Conservation (phyloP, 2,113 vertebrate genomes). For the Podarcis muralis region DNA sequence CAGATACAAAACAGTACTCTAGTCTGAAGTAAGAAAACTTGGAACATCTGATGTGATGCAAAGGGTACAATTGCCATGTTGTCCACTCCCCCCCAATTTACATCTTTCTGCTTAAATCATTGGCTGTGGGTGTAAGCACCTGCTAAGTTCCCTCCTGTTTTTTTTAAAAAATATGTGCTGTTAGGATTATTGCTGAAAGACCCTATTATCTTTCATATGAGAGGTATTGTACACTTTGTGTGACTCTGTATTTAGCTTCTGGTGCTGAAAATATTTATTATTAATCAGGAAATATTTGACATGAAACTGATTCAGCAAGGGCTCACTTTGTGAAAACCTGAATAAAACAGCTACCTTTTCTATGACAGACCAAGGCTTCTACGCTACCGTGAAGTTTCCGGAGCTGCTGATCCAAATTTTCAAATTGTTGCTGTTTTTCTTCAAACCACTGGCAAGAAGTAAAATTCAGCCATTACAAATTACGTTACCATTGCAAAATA, state of each 20-base stretch:
- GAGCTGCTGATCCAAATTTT: constrained; percentile 96
- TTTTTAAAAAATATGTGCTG: background rate
- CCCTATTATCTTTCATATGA: background rate
- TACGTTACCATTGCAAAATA: constrained; percentile 72
- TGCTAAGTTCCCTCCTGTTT: background rate
- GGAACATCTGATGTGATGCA: background rate
- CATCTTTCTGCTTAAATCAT: background rate
- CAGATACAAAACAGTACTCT: background rate
- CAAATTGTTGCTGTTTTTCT: constrained; percentile 99
- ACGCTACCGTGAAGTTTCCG: constrained; percentile 93
- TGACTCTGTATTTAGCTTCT: background rate
- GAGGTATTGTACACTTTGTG: background rate
- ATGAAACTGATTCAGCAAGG: background rate
- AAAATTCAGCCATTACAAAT: constrained; percentile 73
- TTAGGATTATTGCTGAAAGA: background rate
- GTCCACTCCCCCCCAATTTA: background rate
- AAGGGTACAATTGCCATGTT: background rate
- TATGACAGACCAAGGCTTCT: constrained; percentile 93
- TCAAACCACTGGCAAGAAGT: constrained; percentile 93
- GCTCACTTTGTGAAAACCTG: background rate
- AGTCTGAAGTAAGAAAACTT: background rate
- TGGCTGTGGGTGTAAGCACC: background rate
- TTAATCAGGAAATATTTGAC: background rate
- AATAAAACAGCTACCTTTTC: constrained; percentile 85
- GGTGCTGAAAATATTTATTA: background rate